These are phyloP conservation scores for Endotricha flammealis DNA, from an alignment of 2,888 invertebrate species.

Conservation along the genomic window DNA sequence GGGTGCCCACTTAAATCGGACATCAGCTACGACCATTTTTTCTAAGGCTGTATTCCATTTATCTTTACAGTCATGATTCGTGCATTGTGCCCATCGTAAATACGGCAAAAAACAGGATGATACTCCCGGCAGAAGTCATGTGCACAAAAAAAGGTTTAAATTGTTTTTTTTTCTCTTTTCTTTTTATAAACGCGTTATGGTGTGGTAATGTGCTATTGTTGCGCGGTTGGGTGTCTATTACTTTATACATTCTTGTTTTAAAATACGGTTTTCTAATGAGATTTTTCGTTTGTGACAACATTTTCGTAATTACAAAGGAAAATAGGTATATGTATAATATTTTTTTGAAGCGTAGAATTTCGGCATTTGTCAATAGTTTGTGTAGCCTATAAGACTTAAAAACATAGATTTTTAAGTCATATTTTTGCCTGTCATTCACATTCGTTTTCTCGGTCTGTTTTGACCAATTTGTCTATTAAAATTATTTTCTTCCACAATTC, in stretches of 20 bases:
- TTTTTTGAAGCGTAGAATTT: no score
- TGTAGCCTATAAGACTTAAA: no score
- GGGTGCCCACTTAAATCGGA: conserved; percentile 52
- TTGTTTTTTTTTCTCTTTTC: conserved; percentile 34
- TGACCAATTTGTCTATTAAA: no score
- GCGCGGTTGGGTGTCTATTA: conserved; percentile 23
- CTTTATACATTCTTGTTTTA: conserved; percentile 13
- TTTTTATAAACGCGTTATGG: conserved; percentile 28
- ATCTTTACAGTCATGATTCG: conserved; percentile 62
- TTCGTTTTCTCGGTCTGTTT: no score
- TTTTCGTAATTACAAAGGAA: no score
- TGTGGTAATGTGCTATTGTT: conserved; percentile 32
- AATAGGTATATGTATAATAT: no score
- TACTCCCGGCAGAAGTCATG: conserved; percentile 28
- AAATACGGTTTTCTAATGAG: not conserved
- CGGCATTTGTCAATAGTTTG: no score
- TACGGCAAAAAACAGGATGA: conserved; percentile 38
- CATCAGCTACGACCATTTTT: conserved; percentile 47
- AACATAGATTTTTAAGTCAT: no score
- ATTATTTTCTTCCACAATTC: no score
- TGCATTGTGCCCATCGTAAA: conserved; percentile 62
- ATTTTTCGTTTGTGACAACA: no score
- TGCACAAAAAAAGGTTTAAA: conserved; percentile 37
- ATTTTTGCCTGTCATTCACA: no score
- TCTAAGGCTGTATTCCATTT: conserved; percentile 53